These are phyloP conservation scores for Tholera decimalis DNA, from an alignment of 2,888 invertebrate genomes.

Conservation along the genomic window DNA sequence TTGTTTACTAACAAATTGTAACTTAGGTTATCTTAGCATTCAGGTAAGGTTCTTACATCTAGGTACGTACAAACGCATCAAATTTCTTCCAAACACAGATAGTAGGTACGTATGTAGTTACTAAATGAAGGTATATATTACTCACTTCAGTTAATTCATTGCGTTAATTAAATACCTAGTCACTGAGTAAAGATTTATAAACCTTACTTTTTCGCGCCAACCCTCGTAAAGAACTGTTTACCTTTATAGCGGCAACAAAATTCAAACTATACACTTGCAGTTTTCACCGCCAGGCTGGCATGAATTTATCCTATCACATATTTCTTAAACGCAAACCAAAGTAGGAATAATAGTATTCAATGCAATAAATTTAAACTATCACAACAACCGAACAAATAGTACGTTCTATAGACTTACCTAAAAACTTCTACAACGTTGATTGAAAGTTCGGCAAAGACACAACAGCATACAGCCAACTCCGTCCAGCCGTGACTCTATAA, in stretches of 20 bases:
- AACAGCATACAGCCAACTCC: slow-evolving; percentile 68
- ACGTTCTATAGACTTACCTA: slow-evolving; percentile 37
- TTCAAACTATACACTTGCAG: not conserved
- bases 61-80: too few relatives aligned
- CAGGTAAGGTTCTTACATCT: too few relatives aligned
- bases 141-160: too few relatives aligned
- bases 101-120: not conserved
- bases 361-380: not conserved
- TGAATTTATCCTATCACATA: not conserved
- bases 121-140: too few relatives aligned
- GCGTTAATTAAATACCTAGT: too few relatives aligned
- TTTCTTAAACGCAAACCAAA: not conserved
- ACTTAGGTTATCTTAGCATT: not conserved
- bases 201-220: slow-evolving; percentile 3
- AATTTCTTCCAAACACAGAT: too few relatives aligned
- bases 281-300: not conserved
- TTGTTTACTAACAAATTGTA: not conserved
- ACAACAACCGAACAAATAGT: not conserved
- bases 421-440: slow-evolving; percentile 22
- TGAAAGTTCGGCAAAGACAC: slow-evolving; percentile 34
- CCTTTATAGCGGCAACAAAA: not conserved
- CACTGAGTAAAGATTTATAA: too few relatives aligned
- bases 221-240: not conserved
- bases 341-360: not conserved
- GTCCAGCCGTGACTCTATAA: slow-evolving; percentile 71